Percentiles rank a stretch among this genome's conserved stretches.
Conservation (phyloP, 2,888 invertebrate genomes). For the Morpho deidamia region DNA sequence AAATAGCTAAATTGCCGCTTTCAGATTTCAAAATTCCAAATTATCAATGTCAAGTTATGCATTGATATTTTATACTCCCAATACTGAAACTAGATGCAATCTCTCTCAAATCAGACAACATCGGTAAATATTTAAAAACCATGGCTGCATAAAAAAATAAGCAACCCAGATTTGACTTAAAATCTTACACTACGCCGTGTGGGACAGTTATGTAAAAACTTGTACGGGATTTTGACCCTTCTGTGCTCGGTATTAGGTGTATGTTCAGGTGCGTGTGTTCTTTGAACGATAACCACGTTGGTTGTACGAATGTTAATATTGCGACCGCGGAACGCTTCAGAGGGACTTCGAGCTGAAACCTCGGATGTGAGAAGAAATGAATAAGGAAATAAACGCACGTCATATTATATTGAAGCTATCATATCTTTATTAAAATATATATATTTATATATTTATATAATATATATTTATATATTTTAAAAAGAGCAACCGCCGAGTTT, state of each 20-base stretch:
- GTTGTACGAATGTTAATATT: constrained; percentile 67
- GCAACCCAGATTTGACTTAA: constrained; percentile 18
- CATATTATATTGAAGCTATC: no score
- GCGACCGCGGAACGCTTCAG: constrained; percentile 56
- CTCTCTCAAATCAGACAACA: background rate
- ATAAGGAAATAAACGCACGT: background rate
- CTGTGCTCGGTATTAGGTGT: constrained; percentile 42
- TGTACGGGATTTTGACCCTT: constrained; percentile 19
- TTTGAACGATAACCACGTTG: constrained; percentile 27
- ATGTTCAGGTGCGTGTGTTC: constrained; percentile 19
- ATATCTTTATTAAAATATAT: no score
- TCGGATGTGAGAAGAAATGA: constrained; percentile 21
- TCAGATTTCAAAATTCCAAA: no score
- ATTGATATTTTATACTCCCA: no score
- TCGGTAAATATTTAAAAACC: background rate
- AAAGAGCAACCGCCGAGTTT: no score
- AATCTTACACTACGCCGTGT: constrained; percentile 11
- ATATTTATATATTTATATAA: no score
- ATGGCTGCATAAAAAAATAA: constrained; percentile 2
- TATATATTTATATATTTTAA: no score
- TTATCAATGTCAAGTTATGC: no score
- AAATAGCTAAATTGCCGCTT: no score
- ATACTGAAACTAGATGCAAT: background rate
- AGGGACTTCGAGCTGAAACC: constrained; percentile 45
- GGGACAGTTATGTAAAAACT: background rate